Conservation (phyloP, 2,888 invertebrate species). For the Acleris cristana region DNA sequence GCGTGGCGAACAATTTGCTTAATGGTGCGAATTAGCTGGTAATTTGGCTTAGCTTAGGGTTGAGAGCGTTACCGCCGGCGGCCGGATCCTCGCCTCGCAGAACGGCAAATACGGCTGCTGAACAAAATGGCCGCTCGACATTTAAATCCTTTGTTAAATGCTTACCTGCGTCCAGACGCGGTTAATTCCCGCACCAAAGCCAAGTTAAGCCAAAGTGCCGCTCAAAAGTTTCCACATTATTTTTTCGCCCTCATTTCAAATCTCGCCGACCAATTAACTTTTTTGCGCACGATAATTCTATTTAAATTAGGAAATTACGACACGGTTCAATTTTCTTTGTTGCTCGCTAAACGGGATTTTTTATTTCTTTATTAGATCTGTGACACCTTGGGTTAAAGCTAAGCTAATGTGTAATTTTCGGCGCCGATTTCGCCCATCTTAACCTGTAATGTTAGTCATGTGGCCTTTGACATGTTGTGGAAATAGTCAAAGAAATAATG, state of each 20-base stretch:
- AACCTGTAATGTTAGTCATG: too few species aligned
- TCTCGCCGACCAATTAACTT: conserved; percentile 55
- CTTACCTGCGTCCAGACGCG: conserved; percentile 32
- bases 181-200: conserved; percentile 34
- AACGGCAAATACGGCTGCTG: not conserved
- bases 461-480: too few species aligned
- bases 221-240: conserved; percentile 57
- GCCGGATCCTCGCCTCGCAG: conserved; percentile 5
- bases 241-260: conserved; percentile 42
- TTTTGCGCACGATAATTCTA: conserved; percentile 52
- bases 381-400: not conserved
- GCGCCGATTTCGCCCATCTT: not conserved
- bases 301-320: conserved; percentile 43
- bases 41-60: conserved; percentile 18
- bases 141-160: conserved; percentile 34
- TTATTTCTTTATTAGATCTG: conserved; percentile 25
- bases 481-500: too few species aligned
- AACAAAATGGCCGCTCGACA: conserved; percentile 27
- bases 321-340: conserved; percentile 30
- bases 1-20: conserved; percentile 28
- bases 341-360: conserved; percentile 28
- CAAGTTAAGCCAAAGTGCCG: conserved; percentile 42
- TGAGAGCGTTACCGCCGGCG: conserved; percentile 9
- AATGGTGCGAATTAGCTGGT: conserved; percentile 29
- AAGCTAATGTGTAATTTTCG: not conserved